Base-by-base conservation (phyloP, 2,888 invertebrate genomes). In the Heliothis peltigera region DNA sequence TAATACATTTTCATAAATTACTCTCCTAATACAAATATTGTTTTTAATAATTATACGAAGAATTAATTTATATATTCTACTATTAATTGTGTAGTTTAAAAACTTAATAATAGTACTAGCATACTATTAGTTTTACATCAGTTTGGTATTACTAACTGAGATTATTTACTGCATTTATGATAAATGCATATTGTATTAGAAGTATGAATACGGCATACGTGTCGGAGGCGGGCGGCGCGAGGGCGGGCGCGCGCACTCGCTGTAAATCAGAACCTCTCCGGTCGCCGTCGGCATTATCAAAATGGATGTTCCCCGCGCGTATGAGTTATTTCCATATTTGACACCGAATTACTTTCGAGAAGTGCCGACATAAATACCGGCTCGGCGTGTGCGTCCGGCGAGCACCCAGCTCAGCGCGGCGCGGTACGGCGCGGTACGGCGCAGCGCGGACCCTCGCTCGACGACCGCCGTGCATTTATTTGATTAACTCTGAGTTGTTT, bases 401-500 rank as follows among this genome's bases (percentile, higher is more conserved):
- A 67, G 70, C 75, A 75, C 62, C 42, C 69, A 64, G 76, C 73
- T 62, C 63, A 59, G 61, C 61, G 21, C 65, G 64, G 75, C 75
- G 60, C 65, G 76, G 75, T 77, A 12, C 63, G 55, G 75, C 68
- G 66, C 70, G 73, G 73, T 63, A 28, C 66, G 57, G 77, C 74
- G 65, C 63, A 72, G 48, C 65, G 69, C 81, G 74, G 64, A 6
- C 85, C 82, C 64, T 84, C 82, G 35, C 74, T 56, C 85, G 78
- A 82, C 89, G 91, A 89, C 92, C 91, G 89, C 89, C 87, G 85
- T 91, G 92, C 95, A 95, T 95, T 95, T 95, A 95, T 95, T 95
- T 95, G 95, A 95, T 95, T 95, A 95, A 95, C 94, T 94, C 91
- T 84, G 94, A 94, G 94, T 95, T 95, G 94, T 95, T 95, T 95